Evolutionary conservation across 2,797 vertebrate genomes (phyloP).

Genomic region (Pangasius macronema): DNA sequence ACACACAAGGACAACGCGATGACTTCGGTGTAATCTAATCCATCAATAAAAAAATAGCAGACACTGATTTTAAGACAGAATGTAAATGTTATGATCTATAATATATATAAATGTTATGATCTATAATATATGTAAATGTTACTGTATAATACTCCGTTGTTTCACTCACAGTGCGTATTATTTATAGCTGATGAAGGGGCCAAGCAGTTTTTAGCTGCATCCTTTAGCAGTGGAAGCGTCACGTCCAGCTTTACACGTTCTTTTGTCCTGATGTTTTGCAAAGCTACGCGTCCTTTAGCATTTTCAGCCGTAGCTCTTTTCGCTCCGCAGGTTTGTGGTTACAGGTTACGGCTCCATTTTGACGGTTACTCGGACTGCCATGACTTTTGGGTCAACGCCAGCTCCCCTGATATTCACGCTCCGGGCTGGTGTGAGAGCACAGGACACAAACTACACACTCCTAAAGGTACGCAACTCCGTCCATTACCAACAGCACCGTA

Average conservation of each 20-base stretch:
- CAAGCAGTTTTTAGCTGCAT: neutral
- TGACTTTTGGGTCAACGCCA: conserved; percentile 97
- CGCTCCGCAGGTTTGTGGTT: conserved; percentile 85
- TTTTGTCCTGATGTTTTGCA: neutral
- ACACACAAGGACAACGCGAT: neutral
- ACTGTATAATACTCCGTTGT: neutral
- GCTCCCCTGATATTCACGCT: conserved; percentile 89
- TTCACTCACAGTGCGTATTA: neutral
- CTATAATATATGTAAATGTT: no score
- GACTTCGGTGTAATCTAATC: neutral
- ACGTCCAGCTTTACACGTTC: neutral
- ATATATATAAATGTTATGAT: no score
- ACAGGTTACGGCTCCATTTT: conserved; percentile 94
- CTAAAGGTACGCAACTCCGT: conserved; percentile 81
- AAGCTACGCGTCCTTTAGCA: neutral
- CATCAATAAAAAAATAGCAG: neutral
- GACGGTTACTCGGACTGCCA: conserved; percentile 97
- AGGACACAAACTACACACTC: conserved; percentile 91
- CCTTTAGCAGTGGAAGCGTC: neutral
- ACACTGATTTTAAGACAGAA: neutral
- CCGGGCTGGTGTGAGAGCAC: conserved; percentile 95
- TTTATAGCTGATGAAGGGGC: neutral
- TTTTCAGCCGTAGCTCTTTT: neutral
- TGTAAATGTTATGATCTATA: neutral
- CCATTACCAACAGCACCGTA: neutral